Conservation (phyloP, 2,113 vertebrate genomes). For the Oncorhynchus keta region DNA sequence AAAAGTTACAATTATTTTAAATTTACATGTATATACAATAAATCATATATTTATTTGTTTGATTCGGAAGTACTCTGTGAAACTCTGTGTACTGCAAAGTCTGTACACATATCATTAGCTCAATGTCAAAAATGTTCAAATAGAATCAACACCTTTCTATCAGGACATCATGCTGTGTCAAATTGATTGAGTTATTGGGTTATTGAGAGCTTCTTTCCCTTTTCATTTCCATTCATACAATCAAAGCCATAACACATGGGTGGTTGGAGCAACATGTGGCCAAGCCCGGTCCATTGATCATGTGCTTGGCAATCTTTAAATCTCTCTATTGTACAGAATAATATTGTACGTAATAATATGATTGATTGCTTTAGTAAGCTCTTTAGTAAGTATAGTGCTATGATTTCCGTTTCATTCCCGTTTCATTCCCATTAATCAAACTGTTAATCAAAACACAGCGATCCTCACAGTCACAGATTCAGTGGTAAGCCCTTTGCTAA, state of each 20-base stretch:
- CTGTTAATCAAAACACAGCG: too few relatives aligned
- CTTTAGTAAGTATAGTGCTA: not conserved
- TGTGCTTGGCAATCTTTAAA: too few relatives aligned
- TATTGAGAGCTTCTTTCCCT: not conserved
- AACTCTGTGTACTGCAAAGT: not conserved
- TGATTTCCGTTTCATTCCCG: not conserved
- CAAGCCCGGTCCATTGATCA: too few relatives aligned
- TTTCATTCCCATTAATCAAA: too few relatives aligned
- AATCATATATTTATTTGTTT: too few relatives aligned
- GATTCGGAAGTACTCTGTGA: not conserved
- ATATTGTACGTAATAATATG: not conserved
- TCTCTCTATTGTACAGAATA: not conserved
- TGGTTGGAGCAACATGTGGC: too few relatives aligned
- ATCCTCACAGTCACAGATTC: too few relatives aligned
- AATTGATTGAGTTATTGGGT: not conserved
- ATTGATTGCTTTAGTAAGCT: not conserved
- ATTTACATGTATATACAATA: too few relatives aligned
- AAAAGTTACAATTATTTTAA: too few relatives aligned
- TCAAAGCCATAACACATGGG: not conserved
- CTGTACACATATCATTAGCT: not conserved
- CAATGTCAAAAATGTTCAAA: not conserved
- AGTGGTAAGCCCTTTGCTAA: not conserved
- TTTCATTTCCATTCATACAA: not conserved
- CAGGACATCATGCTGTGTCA: not conserved
- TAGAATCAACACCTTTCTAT: not conserved